Evolutionary conservation across 1,140 invertebrate species (phyloP).

Genomic region (Pristionchus pacificus): DNA sequence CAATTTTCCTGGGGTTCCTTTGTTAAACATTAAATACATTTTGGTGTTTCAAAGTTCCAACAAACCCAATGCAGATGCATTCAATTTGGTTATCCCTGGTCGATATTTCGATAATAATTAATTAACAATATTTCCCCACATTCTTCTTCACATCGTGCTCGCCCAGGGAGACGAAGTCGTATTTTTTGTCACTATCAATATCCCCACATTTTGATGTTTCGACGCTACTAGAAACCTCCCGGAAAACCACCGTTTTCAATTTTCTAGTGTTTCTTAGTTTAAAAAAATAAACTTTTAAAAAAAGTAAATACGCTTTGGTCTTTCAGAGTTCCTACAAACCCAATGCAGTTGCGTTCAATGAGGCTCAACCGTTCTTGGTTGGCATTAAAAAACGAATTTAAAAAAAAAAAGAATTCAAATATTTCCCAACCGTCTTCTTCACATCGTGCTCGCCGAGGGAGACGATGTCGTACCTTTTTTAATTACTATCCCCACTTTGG

Average conservation of each 20-base stretch:
- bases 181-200: not conserved
- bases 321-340: conserved; percentile 19
- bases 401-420: too few relatives aligned
- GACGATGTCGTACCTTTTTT: too few relatives aligned
- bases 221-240: too few relatives aligned
- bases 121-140: too few relatives aligned
- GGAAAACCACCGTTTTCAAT: conserved; percentile 9
- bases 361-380: not conserved
- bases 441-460: conserved; percentile 4
- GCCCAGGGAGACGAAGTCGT: not conserved
- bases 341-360: not conserved
- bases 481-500: too few relatives aligned
- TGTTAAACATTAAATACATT: not conserved
- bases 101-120: not conserved
- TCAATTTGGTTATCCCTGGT: not conserved
- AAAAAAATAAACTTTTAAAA: not conserved
- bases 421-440: conserved; percentile 1
- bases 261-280: conserved; percentile 2
- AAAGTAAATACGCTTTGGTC: not conserved
- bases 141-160: conserved; percentile 7
- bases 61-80: not conserved
- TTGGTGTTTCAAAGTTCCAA: conserved; percentile 18
- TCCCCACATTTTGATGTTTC: not conserved
- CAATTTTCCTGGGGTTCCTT: conserved; percentile 1
- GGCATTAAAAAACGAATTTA: not conserved